phyloP scores from a whole-genome alignment of 2,888 invertebrate genomes.

The Tetanocera ferruginea region DNA sequence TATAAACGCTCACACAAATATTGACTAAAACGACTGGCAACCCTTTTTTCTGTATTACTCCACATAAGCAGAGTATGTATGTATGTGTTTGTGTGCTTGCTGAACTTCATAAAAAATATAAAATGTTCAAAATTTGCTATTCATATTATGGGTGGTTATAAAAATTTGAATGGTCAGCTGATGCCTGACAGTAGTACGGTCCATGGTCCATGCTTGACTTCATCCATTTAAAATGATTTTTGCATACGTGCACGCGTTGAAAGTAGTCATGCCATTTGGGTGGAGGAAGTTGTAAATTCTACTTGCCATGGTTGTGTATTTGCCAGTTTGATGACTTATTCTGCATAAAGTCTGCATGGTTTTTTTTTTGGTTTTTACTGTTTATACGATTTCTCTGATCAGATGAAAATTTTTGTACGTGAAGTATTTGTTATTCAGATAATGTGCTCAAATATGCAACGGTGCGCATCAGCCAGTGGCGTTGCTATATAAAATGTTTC shows the following conservation, averaged over 20 bases:
- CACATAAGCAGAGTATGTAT: neutral
- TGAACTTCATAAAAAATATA: conserved; percentile 8
- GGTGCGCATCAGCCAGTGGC: conserved; percentile 29
- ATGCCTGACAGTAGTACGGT: conserved; percentile 38
- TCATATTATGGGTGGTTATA: conserved; percentile 46
- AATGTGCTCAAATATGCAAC: conserved; percentile 63
- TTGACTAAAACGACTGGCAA: conserved; percentile 35
- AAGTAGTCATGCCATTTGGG: neutral
- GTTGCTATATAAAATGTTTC: neutral
- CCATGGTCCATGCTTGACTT: conserved; percentile 38
- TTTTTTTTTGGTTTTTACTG: conserved; percentile 22
- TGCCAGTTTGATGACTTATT: conserved; percentile 55
- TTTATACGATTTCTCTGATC: conserved; percentile 28
- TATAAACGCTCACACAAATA: conserved; percentile 10
- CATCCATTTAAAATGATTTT: conserved; percentile 42
- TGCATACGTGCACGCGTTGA: conserved; percentile 28
- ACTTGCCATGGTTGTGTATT: neutral
- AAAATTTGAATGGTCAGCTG: conserved; percentile 52
- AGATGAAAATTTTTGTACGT: conserved; percentile 56
- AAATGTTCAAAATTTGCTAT: conserved; percentile 47
- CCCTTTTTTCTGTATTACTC: conserved; percentile 47
- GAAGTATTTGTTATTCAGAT: conserved; percentile 68
- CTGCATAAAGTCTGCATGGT: conserved; percentile 33
- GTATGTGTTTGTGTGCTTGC: neutral
- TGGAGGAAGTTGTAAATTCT: neutral